Evolutionary conservation across 2,797 vertebrate species (phyloP).

Genomic region (Tenualosa thibaudeaui): DNA sequence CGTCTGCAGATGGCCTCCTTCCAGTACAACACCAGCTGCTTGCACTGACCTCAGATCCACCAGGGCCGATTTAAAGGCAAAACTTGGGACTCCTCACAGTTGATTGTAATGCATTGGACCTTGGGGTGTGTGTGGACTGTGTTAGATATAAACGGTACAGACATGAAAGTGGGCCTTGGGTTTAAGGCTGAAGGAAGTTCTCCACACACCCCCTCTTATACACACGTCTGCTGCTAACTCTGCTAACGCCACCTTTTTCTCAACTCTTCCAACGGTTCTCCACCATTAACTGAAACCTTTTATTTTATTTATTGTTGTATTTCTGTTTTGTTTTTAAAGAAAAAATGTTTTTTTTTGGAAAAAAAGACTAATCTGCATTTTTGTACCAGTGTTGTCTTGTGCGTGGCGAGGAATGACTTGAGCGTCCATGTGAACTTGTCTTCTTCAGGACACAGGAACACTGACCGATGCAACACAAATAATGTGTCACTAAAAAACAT

Average conservation of each 20-base stretch:
- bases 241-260: background rate
- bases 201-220: slow-evolving; percentile 27
- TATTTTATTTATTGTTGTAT: background rate
- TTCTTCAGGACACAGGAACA: slow-evolving; percentile 31
- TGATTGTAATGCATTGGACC: slow-evolving; percentile 16
- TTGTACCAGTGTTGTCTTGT: slow-evolving; percentile 11
- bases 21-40: slow-evolving; percentile 79
- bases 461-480: slow-evolving; percentile 38
- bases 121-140: background rate
- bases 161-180: background rate
- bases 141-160: background rate
- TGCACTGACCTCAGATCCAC: slow-evolving; percentile 42
- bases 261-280: background rate
- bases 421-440: slow-evolving; percentile 33
- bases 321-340: slow-evolving; percentile 7
- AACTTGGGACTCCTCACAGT: background rate
- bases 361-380: slow-evolving; percentile 29
- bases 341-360: slow-evolving; percentile 27
- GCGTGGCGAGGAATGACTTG: background rate
- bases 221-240: slow-evolving; percentile 62
- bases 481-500: slow-evolving; percentile 22
- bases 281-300: background rate
- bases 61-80: background rate
- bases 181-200: background rate
- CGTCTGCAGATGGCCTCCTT: slow-evolving; percentile 87